Conservation (phyloP, 2,113 vertebrate genomes). For the Corythaeola cristata region DNA sequence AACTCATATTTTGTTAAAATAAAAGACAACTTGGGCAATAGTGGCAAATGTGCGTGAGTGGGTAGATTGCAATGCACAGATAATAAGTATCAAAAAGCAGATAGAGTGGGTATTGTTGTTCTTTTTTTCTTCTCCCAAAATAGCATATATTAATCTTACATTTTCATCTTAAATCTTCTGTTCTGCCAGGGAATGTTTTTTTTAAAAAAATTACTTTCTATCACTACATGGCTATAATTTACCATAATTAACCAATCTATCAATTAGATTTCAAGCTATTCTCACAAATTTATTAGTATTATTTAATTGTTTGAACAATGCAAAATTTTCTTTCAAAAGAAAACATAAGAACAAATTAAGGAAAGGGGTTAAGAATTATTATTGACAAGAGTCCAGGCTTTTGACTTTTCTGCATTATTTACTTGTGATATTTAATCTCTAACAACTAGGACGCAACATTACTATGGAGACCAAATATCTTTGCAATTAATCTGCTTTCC, state of each 20-base stretch:
- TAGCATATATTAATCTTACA: not conserved
- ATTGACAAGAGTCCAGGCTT: not conserved
- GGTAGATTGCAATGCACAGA: not conserved
- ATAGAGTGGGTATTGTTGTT: not conserved
- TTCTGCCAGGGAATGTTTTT: not conserved
- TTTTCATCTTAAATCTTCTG: not conserved
- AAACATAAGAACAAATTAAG: accelerated
- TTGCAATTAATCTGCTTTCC: not conserved
- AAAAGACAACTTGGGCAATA: not conserved
- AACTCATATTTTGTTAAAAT: not conserved
- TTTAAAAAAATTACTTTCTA: not conserved
- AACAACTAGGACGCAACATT: not conserved
- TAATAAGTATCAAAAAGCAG: not conserved
- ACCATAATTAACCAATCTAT: not conserved
- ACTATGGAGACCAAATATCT: conserved; percentile 25
- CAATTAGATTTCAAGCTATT: not conserved
- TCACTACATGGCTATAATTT: not conserved
- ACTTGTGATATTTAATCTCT: not conserved
- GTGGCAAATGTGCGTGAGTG: not conserved
- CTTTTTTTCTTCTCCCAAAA: not conserved
- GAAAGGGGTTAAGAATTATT: not conserved
- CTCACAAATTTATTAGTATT: not conserved
- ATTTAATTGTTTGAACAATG: not conserved
- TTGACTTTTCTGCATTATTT: conserved; percentile 12
- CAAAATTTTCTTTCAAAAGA: not conserved